Base-by-base conservation (phyloP, 2,888 invertebrate genomes). In the Parnassius smintheus region DNA sequence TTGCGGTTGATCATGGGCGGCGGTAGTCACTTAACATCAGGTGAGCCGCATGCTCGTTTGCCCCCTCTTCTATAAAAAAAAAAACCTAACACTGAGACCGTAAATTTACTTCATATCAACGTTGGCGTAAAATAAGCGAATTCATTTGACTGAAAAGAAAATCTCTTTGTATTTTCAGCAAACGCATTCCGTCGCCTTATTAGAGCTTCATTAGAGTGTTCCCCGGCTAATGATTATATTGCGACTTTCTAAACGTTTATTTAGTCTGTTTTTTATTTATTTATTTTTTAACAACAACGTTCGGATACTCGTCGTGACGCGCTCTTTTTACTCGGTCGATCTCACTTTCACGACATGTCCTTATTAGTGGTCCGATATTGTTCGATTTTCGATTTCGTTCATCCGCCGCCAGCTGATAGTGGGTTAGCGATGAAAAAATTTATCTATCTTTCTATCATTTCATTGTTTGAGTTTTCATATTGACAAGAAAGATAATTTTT, bases 301-400 rank as follows among this genome's bases (percentile, higher is more conserved):
- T 58, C 61, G 68, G 71, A 68, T 68, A 62, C 70, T 71, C 66
- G 68, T 76, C 78, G 78, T 83, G 83, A 80, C 80, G 80, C 72
- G 73, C 72, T 73, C 70, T 77, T 60, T 77, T 77, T 73, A 75
- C 73, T 70, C 75, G 73, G 74, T 74, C 74, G 68, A 70, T 71
- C 72, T 77, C 73, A 82, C 88, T 89, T 87, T 88, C 88, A 82
- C 86, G 82, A 71, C 75, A 77, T 79, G 82, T 85, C 88, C 85
- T 86, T 86, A 84, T 83, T 85, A 78, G 79, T 64, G 74, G 69
- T 76, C 72, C 74, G 75, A 82, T 85, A 85, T 81, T 86, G 83
- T 84, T 80, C 77, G 72, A 72, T 75, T 84, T 85, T 87, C 85
- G 81, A 48, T 56, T 56, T 56, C 56, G 56, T 56, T n/a, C 46